A percentile compares a stretch with the other conserved stretches of the same genome.
These are phyloP conservation scores for Schizopygopsis pylzovi DNA, from an alignment of 2,797 vertebrate species.

Conservation along the genomic window DNA sequence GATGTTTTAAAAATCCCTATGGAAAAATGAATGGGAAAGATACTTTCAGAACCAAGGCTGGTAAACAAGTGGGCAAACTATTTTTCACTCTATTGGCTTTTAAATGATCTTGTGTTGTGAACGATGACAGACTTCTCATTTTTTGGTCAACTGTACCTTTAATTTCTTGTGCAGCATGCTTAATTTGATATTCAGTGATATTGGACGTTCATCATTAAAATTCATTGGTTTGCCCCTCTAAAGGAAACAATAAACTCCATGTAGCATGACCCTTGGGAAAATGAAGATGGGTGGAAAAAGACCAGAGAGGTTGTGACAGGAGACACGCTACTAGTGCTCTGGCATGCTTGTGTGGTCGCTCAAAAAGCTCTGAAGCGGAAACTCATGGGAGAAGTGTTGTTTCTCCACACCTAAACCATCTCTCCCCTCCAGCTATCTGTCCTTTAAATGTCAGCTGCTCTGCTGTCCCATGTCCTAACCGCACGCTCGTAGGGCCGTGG, in stretches of 20 bases:
- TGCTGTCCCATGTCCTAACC: conserved; percentile 8
- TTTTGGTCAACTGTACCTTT: neutral
- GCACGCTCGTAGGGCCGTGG: neutral
- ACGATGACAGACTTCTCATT: neutral
- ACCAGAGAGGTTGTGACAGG: conserved; percentile 16
- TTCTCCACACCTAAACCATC: conserved; percentile 67
- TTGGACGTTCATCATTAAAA: neutral
- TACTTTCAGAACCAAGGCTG: neutral
- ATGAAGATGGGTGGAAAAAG: neutral
- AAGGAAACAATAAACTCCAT: conserved; percentile 21
- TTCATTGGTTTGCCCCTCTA: conserved; percentile 4
- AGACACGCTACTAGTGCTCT: neutral
- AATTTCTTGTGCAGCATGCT: neutral
- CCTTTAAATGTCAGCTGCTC: conserved; percentile 52
- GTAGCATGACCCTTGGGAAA: conserved; percentile 14
- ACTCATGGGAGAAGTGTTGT: conserved; percentile 73
- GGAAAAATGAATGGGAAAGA: neutral
- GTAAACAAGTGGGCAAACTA: neutral
- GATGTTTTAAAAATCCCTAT: neutral
- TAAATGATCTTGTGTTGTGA: neutral
- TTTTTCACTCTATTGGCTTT: neutral
- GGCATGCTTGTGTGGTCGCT: conserved; percentile 60
- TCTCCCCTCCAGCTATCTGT: conserved; percentile 39
- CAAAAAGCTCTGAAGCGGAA: conserved; percentile 62
- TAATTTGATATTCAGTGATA: neutral